phyloP scores from a whole-genome alignment of 2,113 vertebrate species.

The Cyanistes caeruleus region DNA sequence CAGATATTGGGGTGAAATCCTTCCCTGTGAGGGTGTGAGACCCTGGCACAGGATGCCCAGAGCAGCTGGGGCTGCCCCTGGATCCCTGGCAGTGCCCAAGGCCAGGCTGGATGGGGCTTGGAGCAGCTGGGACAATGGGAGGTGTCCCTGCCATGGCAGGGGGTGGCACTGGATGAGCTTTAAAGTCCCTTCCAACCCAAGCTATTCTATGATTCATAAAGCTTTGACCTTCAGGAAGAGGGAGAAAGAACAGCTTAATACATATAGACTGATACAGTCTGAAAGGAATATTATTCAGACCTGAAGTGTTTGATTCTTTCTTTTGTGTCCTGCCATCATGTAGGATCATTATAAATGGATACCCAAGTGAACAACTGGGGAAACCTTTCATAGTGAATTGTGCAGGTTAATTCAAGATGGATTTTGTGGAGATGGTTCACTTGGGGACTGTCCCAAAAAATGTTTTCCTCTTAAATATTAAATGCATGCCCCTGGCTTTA shows the following conservation, averaged over 20 bases:
- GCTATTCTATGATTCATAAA: background rate
- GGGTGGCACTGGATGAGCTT: fast-evolving
- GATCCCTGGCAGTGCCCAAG: background rate
- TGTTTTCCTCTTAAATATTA: background rate
- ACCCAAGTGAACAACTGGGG: background rate
- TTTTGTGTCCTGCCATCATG: background rate
- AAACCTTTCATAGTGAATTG: background rate
- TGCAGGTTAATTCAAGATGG: background rate
- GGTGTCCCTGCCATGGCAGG: background rate
- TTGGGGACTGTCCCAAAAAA: background rate
- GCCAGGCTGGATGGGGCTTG: fast-evolving
- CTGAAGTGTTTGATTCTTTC: background rate
- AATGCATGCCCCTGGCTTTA: background rate
- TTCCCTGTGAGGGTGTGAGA: fast-evolving
- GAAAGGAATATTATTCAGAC: background rate
- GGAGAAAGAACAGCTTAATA: background rate
- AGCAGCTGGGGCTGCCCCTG: background rate
- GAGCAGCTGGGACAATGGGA: background rate
- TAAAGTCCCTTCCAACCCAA: background rate
- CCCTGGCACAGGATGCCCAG: background rate
- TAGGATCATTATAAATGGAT: background rate
- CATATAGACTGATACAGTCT: background rate
- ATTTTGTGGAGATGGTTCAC: background rate
- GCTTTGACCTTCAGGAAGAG: background rate
- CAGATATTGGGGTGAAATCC: background rate